These are phyloP conservation scores for Cryptotis parvus DNA, from an alignment of 2,113 vertebrate genomes.

Conservation along the genomic window DNA sequence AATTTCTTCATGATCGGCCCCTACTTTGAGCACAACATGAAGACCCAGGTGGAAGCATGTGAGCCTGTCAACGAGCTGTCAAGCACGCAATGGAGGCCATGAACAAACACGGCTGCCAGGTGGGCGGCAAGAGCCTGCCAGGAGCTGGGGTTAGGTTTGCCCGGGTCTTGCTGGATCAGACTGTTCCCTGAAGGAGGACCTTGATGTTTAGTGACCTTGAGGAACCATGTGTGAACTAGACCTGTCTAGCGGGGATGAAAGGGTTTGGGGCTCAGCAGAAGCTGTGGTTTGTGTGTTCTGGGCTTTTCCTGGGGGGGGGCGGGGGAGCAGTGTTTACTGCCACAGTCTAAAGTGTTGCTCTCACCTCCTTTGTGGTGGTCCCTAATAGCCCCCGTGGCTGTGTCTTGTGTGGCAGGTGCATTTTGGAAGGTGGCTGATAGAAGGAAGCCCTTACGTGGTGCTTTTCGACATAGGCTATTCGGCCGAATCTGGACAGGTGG, in stretches of 20 bases:
- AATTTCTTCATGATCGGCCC: slow-evolving; percentile 97
- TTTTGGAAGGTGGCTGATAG: slow-evolving; percentile 97
- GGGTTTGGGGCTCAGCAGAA: not conserved
- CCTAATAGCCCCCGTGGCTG: not conserved
- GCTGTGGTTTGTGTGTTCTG: not conserved
- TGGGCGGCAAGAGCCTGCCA: no score
- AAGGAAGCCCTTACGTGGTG: slow-evolving; percentile 95
- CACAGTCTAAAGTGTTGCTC: no score
- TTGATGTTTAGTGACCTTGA: not conserved
- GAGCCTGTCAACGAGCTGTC: slow-evolving; percentile 89
- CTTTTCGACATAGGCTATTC: slow-evolving; percentile 94
- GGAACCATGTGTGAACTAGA: not conserved
- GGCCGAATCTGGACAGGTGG: slow-evolving; percentile 96
- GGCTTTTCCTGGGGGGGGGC: not conserved
- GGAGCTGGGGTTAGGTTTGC: not conserved
- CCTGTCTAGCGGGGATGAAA: not conserved
- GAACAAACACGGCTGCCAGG: slow-evolving; percentile 92
- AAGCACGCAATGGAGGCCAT: slow-evolving; percentile 92
- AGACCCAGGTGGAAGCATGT: slow-evolving; percentile 95
- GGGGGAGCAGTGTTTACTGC: no score
- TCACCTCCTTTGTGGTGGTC: rapidly evolving
- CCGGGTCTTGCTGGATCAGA: no score
- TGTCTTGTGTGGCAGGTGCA: slow-evolving; percentile 87
- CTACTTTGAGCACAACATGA: slow-evolving; percentile 96
- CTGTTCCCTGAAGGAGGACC: not conserved